phyloP scores from a whole-genome alignment of 2,888 invertebrate species.

The Mythimna impura region DNA sequence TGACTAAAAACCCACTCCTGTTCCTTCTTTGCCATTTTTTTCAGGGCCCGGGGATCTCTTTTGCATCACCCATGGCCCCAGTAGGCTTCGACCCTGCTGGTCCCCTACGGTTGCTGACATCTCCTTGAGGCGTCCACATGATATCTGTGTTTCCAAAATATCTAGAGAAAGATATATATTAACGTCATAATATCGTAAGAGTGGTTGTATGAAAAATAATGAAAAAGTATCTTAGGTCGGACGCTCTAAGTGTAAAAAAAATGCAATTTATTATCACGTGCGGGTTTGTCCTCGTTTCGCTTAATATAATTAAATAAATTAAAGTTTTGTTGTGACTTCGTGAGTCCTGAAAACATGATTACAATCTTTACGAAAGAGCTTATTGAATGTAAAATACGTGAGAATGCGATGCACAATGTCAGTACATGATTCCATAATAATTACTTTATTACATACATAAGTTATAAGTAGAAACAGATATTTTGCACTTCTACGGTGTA shows the following conservation, averaged over 20 bases:
- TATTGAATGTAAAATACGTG: slow-evolving; percentile 33
- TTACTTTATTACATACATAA: slow-evolving; percentile 20
- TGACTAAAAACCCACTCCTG: too few relatives aligned
- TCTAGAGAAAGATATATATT: too few relatives aligned
- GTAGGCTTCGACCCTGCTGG: too few relatives aligned
- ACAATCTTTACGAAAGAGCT: slow-evolving; percentile 11
- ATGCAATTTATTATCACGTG: not conserved
- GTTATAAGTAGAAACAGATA: slow-evolving; percentile 8
- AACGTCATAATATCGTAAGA: too few relatives aligned
- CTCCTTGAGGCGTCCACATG: too few relatives aligned
- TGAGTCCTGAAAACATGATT: slow-evolving; percentile 37
- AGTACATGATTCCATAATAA: slow-evolving; percentile 18
- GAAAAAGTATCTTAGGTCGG: too few relatives aligned
- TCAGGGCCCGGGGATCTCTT: too few relatives aligned
- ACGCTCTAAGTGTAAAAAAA: not conserved
- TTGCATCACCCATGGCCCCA: too few relatives aligned
- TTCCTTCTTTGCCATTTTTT: too few relatives aligned
- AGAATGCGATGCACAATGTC: slow-evolving; percentile 37
- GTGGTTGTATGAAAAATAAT: too few relatives aligned
- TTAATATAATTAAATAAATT: not conserved
- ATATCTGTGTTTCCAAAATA: too few relatives aligned
- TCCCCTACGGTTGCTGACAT: too few relatives aligned
- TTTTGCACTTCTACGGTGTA: slow-evolving; percentile 26
- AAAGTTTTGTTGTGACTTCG: not conserved
- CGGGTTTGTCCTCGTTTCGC: not conserved